These are phyloP conservation scores for Leiothrix lutea DNA, from an alignment of 2,113 vertebrate species.

Conservation along the genomic window DNA sequence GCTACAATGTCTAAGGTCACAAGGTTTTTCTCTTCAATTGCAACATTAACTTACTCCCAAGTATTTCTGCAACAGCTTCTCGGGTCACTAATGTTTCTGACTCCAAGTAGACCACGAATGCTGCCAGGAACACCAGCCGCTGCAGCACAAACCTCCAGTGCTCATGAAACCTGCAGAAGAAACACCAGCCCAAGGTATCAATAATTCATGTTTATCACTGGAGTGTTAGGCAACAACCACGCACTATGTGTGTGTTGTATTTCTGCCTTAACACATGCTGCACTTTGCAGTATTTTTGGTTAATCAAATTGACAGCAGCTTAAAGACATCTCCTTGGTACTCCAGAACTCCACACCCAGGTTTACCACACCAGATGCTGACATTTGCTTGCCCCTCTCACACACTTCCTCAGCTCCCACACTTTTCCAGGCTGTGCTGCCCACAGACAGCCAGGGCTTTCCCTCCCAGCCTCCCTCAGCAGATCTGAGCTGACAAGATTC, in stretches of 20 bases:
- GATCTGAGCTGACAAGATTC: background rate
- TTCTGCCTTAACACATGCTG: background rate
- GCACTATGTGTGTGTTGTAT: rapidly evolving
- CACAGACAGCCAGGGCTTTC: background rate
- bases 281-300: background rate
- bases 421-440: background rate
- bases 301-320: background rate
- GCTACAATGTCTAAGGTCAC: background rate
- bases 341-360: background rate
- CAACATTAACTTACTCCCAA: conserved; percentile 85
- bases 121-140: conserved; percentile 88
- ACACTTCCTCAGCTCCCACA: background rate
- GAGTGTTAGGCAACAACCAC: background rate
- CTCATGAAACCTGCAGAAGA: conserved; percentile 87
- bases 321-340: background rate
- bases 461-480: background rate
- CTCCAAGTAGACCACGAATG: conserved; percentile 94
- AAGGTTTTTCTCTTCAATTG: background rate
- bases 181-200: background rate
- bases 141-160: conserved; percentile 98
- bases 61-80: conserved; percentile 89
- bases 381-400: background rate
- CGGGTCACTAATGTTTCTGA: conserved; percentile 89
- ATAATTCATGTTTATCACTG: background rate
- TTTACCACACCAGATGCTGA: rapidly evolving